These are phyloP conservation scores for Ophion costatus DNA, from an alignment of 2,888 invertebrate species.

Conservation along the genomic window DNA sequence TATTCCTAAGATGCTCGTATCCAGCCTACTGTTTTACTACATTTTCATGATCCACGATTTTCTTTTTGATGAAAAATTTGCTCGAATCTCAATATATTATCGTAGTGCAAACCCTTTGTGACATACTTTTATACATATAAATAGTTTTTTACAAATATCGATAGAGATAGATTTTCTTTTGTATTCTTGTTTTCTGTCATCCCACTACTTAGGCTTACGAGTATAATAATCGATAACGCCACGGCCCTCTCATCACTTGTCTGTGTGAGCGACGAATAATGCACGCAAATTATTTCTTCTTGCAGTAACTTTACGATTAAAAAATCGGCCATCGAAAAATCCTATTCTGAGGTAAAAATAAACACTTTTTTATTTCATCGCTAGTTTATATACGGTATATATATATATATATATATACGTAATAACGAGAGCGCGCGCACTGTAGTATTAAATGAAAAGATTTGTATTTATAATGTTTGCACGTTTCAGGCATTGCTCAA, in stretches of 20 bases:
- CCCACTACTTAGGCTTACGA: background rate
- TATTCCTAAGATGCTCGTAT: no score
- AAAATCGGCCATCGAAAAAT: slow-evolving; percentile 96
- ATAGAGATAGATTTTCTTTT: background rate
- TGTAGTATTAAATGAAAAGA: background rate
- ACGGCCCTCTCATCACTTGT: background rate
- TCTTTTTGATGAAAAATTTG: background rate
- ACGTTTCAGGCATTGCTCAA: slow-evolving; percentile 91
- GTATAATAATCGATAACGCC: slow-evolving; percentile 14
- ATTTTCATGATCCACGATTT: no score
- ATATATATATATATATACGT: background rate
- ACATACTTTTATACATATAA: background rate
- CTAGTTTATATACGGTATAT: background rate
- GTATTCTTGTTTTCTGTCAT: background rate
- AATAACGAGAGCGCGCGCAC: background rate
- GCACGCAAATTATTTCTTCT: slow-evolving; percentile 67
- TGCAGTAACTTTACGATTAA: slow-evolving; percentile 93
- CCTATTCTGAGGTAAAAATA: slow-evolving; percentile 93
- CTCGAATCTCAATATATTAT: background rate
- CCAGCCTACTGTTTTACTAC: no score
- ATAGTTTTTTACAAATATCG: background rate
- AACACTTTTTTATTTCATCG: background rate
- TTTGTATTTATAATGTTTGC: slow-evolving; percentile 47
- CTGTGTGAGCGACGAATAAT: slow-evolving; percentile 2
- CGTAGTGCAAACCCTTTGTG: background rate